A percentile compares a stretch with the other conserved stretches of the same genome.
Evolutionary conservation across 2,797 vertebrate species (phyloP).

Genomic region (Poecilia wingei): DNA sequence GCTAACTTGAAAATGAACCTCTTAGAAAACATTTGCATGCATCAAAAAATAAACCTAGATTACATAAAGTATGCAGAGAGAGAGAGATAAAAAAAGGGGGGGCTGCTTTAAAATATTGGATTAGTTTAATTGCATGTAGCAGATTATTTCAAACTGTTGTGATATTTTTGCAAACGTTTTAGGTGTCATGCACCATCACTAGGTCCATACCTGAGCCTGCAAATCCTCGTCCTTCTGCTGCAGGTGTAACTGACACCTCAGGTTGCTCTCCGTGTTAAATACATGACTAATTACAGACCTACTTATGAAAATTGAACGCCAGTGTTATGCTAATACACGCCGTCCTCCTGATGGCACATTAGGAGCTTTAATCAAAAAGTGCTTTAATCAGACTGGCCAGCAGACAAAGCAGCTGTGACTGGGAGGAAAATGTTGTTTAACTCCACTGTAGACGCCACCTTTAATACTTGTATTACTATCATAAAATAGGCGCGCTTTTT

Average conservation of each 20-base stretch:
- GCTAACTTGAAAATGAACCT: constrained; percentile 47
- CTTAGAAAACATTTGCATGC: constrained; percentile 22
- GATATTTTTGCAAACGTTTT: not conserved
- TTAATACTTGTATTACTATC: constrained; percentile 16
- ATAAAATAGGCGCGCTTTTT: constrained; percentile 12
- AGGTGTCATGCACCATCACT: constrained; percentile 18
- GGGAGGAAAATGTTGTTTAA: constrained; percentile 45
- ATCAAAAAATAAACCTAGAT: constrained; percentile 11
- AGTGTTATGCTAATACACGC: constrained; percentile 98
- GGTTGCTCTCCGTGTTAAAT: constrained; percentile 91
- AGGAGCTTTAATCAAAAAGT: constrained; percentile 85
- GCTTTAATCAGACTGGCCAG: constrained; percentile 88
- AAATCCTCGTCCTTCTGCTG: constrained; percentile 42
- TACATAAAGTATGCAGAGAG: not conserved
- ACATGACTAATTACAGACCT: constrained; percentile 94
- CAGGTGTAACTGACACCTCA: constrained; percentile 60
- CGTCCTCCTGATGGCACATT: constrained; percentile 90
- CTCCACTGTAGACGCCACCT: constrained; percentile 5
- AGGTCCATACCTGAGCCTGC: constrained; percentile 24
- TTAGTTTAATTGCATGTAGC: not conserved
- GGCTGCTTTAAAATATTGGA: not conserved
- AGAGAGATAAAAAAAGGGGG: not conserved
- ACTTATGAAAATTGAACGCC: constrained; percentile 98
- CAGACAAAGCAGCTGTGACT: constrained; percentile 74
- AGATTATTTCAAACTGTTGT: not conserved